Conservation (phyloP, 2,888 invertebrate species). For the Drosophila kambysellisi region DNA sequence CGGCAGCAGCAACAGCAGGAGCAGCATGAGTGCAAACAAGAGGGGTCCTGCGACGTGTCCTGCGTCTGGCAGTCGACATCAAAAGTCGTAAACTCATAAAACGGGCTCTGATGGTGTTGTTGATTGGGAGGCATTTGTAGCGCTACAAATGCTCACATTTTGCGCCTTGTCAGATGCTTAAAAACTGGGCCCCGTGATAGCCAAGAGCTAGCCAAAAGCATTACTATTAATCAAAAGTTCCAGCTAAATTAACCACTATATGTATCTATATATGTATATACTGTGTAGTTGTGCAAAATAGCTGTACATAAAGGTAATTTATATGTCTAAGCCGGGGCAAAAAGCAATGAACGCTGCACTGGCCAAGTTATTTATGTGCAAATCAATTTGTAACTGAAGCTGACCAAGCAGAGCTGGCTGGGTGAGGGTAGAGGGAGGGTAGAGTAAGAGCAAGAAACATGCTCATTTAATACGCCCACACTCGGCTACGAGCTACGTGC, state of each 20-base stretch:
- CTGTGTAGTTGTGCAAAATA: neutral
- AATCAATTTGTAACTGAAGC: constrained; percentile 70
- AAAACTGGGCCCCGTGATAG: constrained; percentile 49
- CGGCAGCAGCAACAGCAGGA: constrained; percentile 5
- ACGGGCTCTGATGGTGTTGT: constrained; percentile 76
- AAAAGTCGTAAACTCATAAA: constrained; percentile 76
- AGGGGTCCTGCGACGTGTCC: constrained; percentile 1
- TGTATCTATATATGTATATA: neutral
- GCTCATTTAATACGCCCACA: constrained; percentile 10
- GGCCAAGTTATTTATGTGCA: constrained; percentile 64
- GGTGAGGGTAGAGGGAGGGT: too few relatives aligned
- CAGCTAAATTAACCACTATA: constrained; percentile 38
- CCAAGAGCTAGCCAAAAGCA: constrained; percentile 7
- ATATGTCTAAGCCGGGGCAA: constrained; percentile 24
- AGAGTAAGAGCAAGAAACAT: constrained; percentile 21
- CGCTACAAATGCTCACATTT: constrained; percentile 75
- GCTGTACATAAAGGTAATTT: constrained; percentile 46
- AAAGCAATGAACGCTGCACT: constrained; percentile 44
- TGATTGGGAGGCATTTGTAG: constrained; percentile 72
- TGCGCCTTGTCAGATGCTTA: constrained; percentile 29
- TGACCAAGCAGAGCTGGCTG: constrained; percentile 11
- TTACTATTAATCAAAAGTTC: constrained; percentile 44
- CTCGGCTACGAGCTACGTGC: constrained; percentile 2
- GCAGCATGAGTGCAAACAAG: constrained; percentile 4
- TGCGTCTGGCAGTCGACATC: constrained; percentile 57